Base-by-base conservation (phyloP, 1,140 invertebrate species). In the Phthorimaea operculella region DNA sequence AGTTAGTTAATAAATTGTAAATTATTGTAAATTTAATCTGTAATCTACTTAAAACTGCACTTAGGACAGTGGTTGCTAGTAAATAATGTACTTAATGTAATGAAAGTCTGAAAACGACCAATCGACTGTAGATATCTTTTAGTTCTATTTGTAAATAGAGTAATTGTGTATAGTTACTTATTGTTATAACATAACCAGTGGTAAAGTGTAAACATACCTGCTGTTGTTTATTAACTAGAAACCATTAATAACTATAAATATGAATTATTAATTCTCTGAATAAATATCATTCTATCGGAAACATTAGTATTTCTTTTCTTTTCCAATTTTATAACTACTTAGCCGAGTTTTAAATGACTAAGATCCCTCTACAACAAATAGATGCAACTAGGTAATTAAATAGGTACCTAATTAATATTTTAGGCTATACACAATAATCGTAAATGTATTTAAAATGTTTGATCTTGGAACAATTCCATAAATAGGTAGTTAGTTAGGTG, bases 161-260 rank as follows among this genome's bases (percentile, higher is more conserved):
- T 71, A 61, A 72, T 64, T 53, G 58, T 72, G 62, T 74, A 47
- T 47, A 47, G 11, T 67, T 72, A 72, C 55, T 75, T 66, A 64
- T 72, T 70, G 73, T 78, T 81, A 70, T n/a, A n/a, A n/a, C n/a
- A n/a, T n/a, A n/a, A n/a, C 72, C 73, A 72, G 69, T 52, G 69
- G 64, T 68, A 72, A 63, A 59, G 64, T 70, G 66, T 73, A 67
- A 74, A 72, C 72, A 68, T 75, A 70, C n/a, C n/a, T n/a, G n/a
- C 67, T 72, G 76, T 83, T 83, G 73, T 79, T 76, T 72, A 72
- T 70, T 76, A 66, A 72, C 55, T 81, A 81, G 70, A 74, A 61
- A 64, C 62, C 59, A 66, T 63, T 73, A 64, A 65, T 70, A 61
- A 6, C 66, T 63, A 60, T 66, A 63, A 67, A 66, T 63, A 71